A percentile compares a stretch with the other conserved stretches of the same genome.
Evolutionary conservation across 2,113 vertebrate species (phyloP).

Genomic region (Microtus richardsoni): DNA sequence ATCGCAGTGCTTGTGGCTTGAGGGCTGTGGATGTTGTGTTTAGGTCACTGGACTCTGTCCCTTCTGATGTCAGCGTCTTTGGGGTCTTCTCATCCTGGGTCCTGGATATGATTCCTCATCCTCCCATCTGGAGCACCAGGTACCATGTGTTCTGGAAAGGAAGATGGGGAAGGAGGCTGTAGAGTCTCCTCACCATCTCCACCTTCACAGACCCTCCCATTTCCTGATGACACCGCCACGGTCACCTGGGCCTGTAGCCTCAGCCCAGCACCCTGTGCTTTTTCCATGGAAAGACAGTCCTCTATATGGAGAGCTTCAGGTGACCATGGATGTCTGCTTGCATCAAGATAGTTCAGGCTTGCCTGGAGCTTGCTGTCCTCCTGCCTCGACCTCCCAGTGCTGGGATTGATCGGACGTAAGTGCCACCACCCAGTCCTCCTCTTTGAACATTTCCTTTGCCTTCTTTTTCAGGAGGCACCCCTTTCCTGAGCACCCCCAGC

Average conservation of each 20-base stretch:
- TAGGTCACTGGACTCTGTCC: background rate
- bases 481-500: background rate
- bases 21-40: background rate
- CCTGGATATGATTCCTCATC: background rate
- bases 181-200: background rate
- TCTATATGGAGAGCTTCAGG: background rate
- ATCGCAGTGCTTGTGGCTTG: background rate
- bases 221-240: background rate
- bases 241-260: fast-evolving
- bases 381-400: background rate
- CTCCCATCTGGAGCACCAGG: background rate
- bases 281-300: background rate
- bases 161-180: background rate
- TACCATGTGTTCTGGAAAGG: background rate
- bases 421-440: background rate
- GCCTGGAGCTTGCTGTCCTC: background rate
- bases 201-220: background rate
- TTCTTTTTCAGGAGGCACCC: background rate
- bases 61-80: background rate
- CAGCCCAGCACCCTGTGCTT: background rate
- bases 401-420: background rate
- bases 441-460: background rate
- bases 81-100: background rate
- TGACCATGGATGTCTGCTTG: background rate
- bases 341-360: background rate